Base-by-base conservation (phyloP, 2,888 invertebrate species). In the Zygothrica quintamaculata region DNA sequence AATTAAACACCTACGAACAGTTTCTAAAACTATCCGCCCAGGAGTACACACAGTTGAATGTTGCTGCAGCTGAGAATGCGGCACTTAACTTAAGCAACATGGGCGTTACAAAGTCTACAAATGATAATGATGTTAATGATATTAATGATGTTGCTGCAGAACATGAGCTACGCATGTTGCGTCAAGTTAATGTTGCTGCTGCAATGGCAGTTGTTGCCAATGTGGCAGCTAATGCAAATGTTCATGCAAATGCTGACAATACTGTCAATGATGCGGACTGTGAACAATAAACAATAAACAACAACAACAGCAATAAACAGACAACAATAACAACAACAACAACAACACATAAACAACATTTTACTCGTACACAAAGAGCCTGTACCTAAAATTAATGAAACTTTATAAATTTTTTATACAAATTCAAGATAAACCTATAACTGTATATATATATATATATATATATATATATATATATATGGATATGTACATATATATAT, bases 1-100 rank as follows among this genome's bases (percentile, higher is more conserved):
- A 87, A n/a, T 65, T 87, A 3, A 82, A 50, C 44, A 87, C 77
- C 50, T 89, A 87, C 40, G 89, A 89, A 46, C 87, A 88, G 47
- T 89, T 89, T 61, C 68, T 89, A 1, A 89, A 88, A 52, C 57
- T 89, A 9, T 88, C 88, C 26, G 76, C 78, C 9, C 84, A 84
- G 51, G 86, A 87, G 26, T 86, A 79, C 37, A 77, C 70, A 0
- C 65, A 72, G 16, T 51, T 73, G 8, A 70, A 73, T 34, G 65
- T 64, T 1, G 65, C 66, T 1, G 65, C 66, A 29, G 61, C 87
- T 1, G 84, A 79, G 46, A 74, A 52, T 48, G 71, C 86, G 40
- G 88, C 85, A 3, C 61, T 87, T 5, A 88, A 88, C 66, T 43
- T 87, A 26, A 88, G 84, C 67, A 77, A 58, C 40, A 56, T 81